Evolutionary conservation across 2,888 invertebrate genomes (phyloP).

Genomic region (Stenodema calcarata): DNA sequence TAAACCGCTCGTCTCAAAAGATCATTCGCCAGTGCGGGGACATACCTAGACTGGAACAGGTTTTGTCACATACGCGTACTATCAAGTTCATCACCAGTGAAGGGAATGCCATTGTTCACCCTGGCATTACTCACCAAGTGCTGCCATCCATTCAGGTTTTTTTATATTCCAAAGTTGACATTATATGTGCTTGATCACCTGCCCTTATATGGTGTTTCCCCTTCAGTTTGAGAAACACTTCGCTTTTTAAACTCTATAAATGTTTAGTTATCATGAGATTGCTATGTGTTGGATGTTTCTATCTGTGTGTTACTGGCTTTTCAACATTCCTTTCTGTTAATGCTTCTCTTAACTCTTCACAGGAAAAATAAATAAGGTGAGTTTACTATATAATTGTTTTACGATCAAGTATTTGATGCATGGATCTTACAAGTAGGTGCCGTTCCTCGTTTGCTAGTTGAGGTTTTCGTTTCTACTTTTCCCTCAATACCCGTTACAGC

Average conservation of each 20-base stretch:
- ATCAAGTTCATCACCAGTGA: neutral
- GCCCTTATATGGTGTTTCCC: neutral
- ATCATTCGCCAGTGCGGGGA: neutral
- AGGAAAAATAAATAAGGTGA: conserved; percentile 44
- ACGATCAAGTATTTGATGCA: neutral
- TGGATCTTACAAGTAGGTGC: neutral
- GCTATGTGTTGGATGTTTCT: neutral
- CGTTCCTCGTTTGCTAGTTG: too few species aligned
- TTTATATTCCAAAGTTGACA: neutral
- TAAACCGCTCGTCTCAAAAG: too few species aligned
- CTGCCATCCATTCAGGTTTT: conserved; percentile 3
- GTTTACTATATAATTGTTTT: neutral
- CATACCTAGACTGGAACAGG: neutral
- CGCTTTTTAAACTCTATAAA: neutral
- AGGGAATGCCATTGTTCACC: neutral
- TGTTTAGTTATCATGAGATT: neutral
- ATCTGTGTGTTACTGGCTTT: neutral
- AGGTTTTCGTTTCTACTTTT: too few species aligned
- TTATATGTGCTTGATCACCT: conserved; percentile 4
- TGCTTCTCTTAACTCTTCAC: conserved; percentile 26
- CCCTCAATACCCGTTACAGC: too few species aligned
- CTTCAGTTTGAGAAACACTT: neutral
- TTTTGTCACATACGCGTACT: neutral
- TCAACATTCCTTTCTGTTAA: conserved; percentile 11
- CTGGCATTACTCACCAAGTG: neutral